Percentiles rank a stretch among this genome's conserved stretches.
Conservation (phyloP, 1,140 invertebrate species). For the Elysia chlorotica region DNA sequence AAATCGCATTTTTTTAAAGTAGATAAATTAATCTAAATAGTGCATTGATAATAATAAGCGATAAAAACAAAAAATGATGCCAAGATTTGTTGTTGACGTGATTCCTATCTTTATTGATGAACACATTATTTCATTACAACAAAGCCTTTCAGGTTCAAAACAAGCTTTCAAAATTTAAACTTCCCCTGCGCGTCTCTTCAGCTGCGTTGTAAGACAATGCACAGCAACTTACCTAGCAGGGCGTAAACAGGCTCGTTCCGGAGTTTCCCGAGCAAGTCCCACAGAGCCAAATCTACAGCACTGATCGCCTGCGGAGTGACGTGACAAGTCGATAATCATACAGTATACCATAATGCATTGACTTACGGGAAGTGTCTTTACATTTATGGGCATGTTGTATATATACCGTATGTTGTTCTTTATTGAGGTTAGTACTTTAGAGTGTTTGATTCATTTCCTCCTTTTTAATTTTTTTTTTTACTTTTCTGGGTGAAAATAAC, state of each 20-base stretch:
- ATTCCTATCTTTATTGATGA: neutral
- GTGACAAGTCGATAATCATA: too few species aligned
- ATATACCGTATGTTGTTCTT: too few species aligned
- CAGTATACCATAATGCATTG: neutral
- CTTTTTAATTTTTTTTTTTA: too few species aligned
- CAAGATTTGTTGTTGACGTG: neutral
- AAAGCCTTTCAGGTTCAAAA: neutral
- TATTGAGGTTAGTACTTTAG: too few species aligned
- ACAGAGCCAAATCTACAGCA: slow-evolving; percentile 52
- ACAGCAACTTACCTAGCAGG: slow-evolving; percentile 6
- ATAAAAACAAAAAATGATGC: too few species aligned
- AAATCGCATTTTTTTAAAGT: too few species aligned
- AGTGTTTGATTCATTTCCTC: too few species aligned
- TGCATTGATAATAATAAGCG: too few species aligned
- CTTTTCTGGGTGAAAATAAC: too few species aligned
- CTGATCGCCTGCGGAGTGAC: slow-evolving; percentile 53
- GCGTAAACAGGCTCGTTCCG: slow-evolving; percentile 27
- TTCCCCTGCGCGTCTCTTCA: neutral
- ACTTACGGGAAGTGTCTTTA: neutral
- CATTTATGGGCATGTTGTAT: too few species aligned
- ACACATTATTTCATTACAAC: neutral
- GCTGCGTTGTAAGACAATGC: neutral
- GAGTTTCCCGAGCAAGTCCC: slow-evolving; percentile 53
- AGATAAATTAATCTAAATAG: too few species aligned
- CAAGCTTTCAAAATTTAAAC: neutral